Conservation (phyloP, 2,797 vertebrate genomes). For the Acipenser oxyrinchus region DNA sequence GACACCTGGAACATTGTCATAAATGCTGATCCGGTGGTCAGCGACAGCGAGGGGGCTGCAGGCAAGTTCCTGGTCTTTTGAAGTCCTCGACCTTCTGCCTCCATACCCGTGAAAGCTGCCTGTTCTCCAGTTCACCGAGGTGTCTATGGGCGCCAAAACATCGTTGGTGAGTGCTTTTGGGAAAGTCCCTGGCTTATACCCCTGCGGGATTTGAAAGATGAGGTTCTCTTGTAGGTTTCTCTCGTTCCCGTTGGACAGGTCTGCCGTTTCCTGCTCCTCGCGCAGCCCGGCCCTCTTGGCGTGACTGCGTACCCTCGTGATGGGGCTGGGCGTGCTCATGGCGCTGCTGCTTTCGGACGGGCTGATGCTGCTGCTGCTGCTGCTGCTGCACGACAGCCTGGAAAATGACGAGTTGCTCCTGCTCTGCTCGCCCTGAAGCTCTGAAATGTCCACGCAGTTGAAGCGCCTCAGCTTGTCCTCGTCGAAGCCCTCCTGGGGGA, state of each 20-base stretch:
- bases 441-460: constrained; percentile 48
- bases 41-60: constrained; percentile 15
- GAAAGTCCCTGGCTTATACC: constrained; percentile 55
- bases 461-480: constrained; percentile 57
- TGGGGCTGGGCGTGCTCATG: constrained; percentile 47
- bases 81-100: constrained; percentile 31
- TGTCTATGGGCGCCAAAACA: constrained; percentile 42
- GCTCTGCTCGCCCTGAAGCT: constrained; percentile 37
- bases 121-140: constrained; percentile 72
- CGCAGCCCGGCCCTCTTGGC: constrained; percentile 40
- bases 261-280: constrained; percentile 41
- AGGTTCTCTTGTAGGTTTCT: constrained; percentile 57
- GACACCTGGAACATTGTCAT: constrained; percentile 69
- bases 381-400: constrained; percentile 30
- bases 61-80: constrained; percentile 27
- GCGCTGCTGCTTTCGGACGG: constrained; percentile 36
- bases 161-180: constrained; percentile 63
- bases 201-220: constrained; percentile 72
- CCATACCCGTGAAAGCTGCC: constrained; percentile 73
- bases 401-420: constrained; percentile 39
- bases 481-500: constrained; percentile 60
- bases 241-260: constrained; percentile 66
- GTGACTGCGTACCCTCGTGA: constrained; percentile 56
- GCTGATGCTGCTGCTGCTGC: constrained; percentile 43
- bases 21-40: constrained; percentile 65